A percentile compares a stretch with the other conserved stretches of the same genome.
These are phyloP conservation scores for Litocranius walleri DNA, from an alignment of 2,113 vertebrate species.

Conservation along the genomic window DNA sequence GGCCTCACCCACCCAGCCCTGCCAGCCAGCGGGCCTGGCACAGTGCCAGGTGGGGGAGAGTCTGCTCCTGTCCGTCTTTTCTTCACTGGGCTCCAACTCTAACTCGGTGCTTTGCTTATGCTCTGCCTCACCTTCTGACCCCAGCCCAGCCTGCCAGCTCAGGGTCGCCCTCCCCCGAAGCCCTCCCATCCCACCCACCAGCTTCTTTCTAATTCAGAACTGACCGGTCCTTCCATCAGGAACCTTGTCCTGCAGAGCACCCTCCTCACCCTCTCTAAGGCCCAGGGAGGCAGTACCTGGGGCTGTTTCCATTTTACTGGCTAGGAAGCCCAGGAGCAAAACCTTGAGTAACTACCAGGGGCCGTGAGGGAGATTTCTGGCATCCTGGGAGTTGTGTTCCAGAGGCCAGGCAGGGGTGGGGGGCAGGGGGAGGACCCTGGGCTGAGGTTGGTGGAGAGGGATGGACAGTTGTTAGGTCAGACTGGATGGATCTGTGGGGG, in stretches of 20 bases:
- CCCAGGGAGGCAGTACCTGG: neutral
- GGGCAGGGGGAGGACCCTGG: too few relatives aligned
- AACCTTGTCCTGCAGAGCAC: neutral
- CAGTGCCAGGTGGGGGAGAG: fast-evolving
- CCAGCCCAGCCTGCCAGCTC: neutral
- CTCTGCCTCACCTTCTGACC: neutral
- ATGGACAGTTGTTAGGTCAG: neutral
- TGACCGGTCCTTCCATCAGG: neutral
- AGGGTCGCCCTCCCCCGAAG: neutral
- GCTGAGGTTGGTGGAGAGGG: neutral
- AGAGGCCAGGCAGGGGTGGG: neutral
- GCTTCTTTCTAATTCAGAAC: neutral
- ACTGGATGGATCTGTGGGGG: neutral
- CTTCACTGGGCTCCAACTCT: neutral
- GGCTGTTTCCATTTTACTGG: neutral
- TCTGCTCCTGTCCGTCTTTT: neutral
- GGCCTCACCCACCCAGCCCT: neutral
- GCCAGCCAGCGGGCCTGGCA: neutral
- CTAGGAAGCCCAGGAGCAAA: neutral
- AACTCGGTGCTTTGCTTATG: fast-evolving
- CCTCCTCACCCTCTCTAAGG: neutral
- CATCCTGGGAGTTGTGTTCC: neutral
- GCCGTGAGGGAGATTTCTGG: neutral
- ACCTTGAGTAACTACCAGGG: neutral
- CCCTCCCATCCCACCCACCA: neutral